Evolutionary conservation across 2,113 vertebrate genomes (phyloP).

Genomic region (Saimiri boliviensis): DNA sequence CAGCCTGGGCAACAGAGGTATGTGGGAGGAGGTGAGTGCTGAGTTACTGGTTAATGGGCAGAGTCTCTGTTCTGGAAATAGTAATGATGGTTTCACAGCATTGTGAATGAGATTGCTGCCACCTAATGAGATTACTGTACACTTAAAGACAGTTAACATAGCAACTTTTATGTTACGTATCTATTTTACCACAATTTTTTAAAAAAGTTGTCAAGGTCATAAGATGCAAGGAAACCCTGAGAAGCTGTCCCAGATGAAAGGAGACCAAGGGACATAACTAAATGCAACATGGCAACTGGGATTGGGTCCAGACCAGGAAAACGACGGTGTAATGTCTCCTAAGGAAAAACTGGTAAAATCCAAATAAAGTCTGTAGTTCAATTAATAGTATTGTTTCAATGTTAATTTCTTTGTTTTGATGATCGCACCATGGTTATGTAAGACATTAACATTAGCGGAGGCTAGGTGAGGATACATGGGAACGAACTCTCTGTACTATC

Average conservation of each 20-base stretch:
- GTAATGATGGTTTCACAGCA: background rate
- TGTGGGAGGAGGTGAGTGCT: background rate
- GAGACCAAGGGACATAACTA: rapidly evolving
- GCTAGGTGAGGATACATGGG: background rate
- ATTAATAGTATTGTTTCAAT: background rate
- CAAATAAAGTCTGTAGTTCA: background rate
- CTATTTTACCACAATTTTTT: background rate
- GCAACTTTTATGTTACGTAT: background rate
- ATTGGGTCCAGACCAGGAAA: background rate
- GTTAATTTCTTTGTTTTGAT: background rate
- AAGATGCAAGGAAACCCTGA: background rate
- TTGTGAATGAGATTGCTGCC: background rate
- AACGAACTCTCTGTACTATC: constrained; percentile 58
- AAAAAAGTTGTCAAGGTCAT: background rate
- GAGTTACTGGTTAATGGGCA: background rate
- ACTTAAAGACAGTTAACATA: background rate
- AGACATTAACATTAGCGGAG: background rate
- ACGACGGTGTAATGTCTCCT: background rate
- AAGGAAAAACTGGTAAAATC: background rate
- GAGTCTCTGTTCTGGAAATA: background rate
- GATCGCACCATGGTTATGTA: constrained; percentile 20
- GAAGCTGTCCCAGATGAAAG: background rate
- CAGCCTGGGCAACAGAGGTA: no score
- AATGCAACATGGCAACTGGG: rapidly evolving
- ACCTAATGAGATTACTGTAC: background rate